A percentile compares a stretch with the other conserved stretches of the same genome.
phyloP scores from a whole-genome alignment of 2,888 invertebrate species.

The Phyllotreta striolata region DNA sequence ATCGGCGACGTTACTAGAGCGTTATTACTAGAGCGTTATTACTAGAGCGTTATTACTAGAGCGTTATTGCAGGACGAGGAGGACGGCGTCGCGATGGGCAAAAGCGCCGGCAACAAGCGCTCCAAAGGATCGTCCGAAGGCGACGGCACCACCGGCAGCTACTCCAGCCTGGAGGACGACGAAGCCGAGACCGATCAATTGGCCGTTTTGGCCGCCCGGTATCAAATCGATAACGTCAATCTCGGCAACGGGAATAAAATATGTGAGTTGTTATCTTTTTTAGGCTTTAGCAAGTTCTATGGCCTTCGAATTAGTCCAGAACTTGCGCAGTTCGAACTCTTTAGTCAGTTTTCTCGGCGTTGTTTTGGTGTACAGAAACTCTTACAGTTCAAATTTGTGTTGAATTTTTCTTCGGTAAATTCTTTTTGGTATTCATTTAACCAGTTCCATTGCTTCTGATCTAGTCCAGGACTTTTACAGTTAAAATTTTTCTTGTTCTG shows the following conservation, averaged over 20 bases:
- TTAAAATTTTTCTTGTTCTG: too few species aligned
- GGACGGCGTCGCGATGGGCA: conserved; percentile 51
- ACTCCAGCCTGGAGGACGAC: conserved; percentile 65
- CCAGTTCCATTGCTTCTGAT: neutral
- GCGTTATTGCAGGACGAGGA: conserved; percentile 40
- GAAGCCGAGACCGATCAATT: conserved; percentile 61
- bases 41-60: conserved; percentile 7
- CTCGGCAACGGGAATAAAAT: conserved; percentile 61
- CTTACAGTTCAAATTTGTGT: too few species aligned
- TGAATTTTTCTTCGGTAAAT: too few species aligned
- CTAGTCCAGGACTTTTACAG: neutral
- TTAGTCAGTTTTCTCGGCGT: too few species aligned
- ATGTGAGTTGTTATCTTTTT: conserved; percentile 50
- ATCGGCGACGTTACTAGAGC: too few species aligned
- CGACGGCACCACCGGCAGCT: conserved; percentile 65
- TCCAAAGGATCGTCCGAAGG: conserved; percentile 61
- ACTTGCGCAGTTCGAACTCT: too few species aligned
- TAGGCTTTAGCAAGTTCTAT: neutral
- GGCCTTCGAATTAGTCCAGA: too few species aligned
- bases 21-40: neutral
- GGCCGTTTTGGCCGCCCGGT: conserved; percentile 58
- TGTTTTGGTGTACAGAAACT: too few species aligned
- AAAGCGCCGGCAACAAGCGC: conserved; percentile 53
- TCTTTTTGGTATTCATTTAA: too few species aligned
- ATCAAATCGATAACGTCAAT: conserved; percentile 59